A percentile compares a stretch with the other conserved stretches of the same genome.
Conservation (phyloP, 1,140 invertebrate species). For the Notospermus geniculatus region DNA sequence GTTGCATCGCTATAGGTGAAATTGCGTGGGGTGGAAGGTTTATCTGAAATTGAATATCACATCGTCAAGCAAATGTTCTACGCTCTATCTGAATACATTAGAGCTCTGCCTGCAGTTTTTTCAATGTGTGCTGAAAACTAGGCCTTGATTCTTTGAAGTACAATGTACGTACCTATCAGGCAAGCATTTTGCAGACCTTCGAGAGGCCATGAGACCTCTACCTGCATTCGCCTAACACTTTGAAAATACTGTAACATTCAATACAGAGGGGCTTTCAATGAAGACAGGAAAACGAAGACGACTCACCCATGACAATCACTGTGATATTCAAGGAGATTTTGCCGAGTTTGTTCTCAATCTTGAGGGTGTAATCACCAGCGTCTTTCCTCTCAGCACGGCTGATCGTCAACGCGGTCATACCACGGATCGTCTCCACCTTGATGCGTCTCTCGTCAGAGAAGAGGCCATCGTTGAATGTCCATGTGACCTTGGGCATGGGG, state of each 20-base stretch:
- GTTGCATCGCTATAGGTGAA: conserved; percentile 35
- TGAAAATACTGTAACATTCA: too few relatives aligned
- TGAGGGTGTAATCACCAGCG: conserved; percentile 87
- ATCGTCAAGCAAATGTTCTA: conserved; percentile 64
- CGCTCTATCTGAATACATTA: too few relatives aligned
- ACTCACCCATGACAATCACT: conserved; percentile 86
- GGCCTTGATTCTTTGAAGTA: too few relatives aligned
- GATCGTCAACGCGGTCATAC: conserved; percentile 91
- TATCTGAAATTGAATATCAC: conserved; percentile 62
- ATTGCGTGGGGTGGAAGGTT: conserved; percentile 39
- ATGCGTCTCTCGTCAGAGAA: conserved; percentile 75
- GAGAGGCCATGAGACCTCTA: too few relatives aligned
- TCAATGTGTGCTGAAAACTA: too few relatives aligned
- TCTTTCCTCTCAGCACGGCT: conserved; percentile 87
- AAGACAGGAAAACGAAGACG: too few relatives aligned
- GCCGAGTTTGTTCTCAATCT: conserved; percentile 93
- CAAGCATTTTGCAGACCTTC: too few relatives aligned
- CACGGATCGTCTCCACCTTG: conserved; percentile 76
- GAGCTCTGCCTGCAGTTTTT: too few relatives aligned
- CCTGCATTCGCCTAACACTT: too few relatives aligned
- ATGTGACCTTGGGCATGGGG: conserved; percentile 88
- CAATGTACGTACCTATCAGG: too few relatives aligned
- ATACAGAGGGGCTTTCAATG: too few relatives aligned
- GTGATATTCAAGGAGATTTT: conserved; percentile 89
- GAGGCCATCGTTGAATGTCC: conserved; percentile 76